Conservation (phyloP, 2,113 vertebrate species). For the Pseudorhombus dupliciocellatus region DNA sequence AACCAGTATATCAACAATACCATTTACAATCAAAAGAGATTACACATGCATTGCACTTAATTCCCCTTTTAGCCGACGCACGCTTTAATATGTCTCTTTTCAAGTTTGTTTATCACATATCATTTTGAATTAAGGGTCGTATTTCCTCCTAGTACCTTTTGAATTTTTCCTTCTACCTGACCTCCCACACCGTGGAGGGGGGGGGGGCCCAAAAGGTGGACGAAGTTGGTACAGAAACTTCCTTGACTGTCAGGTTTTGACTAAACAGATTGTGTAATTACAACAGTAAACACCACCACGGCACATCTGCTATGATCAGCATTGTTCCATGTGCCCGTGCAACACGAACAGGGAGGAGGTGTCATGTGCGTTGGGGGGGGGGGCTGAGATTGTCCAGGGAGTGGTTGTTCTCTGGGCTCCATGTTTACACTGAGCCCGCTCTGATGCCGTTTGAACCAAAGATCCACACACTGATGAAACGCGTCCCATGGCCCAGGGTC, state of each 20-base stretch:
- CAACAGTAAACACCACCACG: too few species aligned
- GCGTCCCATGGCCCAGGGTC: conserved; percentile 19
- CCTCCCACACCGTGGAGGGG: too few species aligned
- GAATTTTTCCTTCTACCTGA: too few species aligned
- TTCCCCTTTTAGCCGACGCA: neutral
- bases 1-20: neutral
- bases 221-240: too few species aligned
- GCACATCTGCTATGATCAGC: too few species aligned
- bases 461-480: conserved; percentile 55
- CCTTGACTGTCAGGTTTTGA: too few species aligned
- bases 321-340: too few species aligned
- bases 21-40: neutral
- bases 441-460: conserved; percentile 64
- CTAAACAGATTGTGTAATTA: too few species aligned
- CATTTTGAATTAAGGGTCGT: too few species aligned
- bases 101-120: neutral
- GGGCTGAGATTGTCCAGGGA: conserved; percentile 36
- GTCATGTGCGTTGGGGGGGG: conserved; percentile 18
- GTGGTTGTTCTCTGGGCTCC: conserved; percentile 19
- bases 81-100: neutral
- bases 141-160: too few species aligned
- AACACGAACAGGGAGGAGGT: neutral
- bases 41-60: neutral
- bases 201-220: too few species aligned
- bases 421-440: conserved; percentile 62